phyloP scores from a whole-genome alignment of 2,797 vertebrate genomes.

The Silurus lanzhouensis region DNA sequence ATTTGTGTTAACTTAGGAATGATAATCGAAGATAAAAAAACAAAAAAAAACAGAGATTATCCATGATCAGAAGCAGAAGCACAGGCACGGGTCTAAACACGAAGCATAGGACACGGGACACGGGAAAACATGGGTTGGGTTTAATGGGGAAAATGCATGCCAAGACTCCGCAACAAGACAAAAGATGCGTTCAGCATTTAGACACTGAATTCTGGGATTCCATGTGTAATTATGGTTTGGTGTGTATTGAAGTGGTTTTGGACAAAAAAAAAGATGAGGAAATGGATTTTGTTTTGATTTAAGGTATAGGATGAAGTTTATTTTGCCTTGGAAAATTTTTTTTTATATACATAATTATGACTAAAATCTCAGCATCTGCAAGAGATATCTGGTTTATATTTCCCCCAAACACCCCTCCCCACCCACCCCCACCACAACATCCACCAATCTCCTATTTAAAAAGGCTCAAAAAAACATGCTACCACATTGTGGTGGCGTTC shows the following conservation, averaged over 20 bases:
- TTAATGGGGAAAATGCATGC: not conserved
- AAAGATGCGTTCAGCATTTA: not conserved
- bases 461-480: not conserved
- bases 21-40: not conserved
- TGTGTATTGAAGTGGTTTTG: not conserved
- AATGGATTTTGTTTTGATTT: not conserved
- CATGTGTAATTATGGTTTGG: not conserved
- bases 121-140: not conserved
- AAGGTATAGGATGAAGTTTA: not conserved
- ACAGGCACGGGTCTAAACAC: not conserved
- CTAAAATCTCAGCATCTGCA: not conserved
- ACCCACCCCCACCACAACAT: no score
- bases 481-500: not conserved
- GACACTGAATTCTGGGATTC: no score
- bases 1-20: constrained; percentile 10
- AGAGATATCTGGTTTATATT: not conserved
- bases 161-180: not conserved
- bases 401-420: no score
- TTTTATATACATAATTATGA: not conserved
- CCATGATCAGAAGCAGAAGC: not conserved
- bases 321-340: not conserved
- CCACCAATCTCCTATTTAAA: no score
- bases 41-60: not conserved
- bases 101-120: not conserved
- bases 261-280: no score